A percentile compares a stretch with the other conserved stretches of the same genome.
Evolutionary conservation across 2,888 invertebrate genomes (phyloP).

Genomic region (Aporophyla lueneburgensis): DNA sequence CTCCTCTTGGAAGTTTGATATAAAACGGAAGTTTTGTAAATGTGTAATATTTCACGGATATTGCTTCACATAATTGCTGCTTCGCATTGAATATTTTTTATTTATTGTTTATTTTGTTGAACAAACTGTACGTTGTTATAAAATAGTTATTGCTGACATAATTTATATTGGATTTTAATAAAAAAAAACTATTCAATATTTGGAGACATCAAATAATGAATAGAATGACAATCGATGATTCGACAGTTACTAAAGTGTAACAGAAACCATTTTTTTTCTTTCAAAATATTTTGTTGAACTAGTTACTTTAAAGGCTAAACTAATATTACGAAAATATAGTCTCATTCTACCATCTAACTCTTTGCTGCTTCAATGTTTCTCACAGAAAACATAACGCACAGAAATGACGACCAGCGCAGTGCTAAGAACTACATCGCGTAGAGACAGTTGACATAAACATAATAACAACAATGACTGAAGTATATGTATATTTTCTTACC

Average conservation of each 20-base stretch:
- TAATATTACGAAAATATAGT: not conserved
- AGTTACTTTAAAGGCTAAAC: too few relatives aligned
- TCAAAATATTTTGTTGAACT: too few relatives aligned
- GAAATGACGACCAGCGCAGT: constrained; percentile 93
- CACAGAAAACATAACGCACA: constrained; percentile 93
- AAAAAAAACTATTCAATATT: not conserved
- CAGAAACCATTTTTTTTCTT: too few relatives aligned
- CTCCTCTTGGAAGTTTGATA: not conserved
- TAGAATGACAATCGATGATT: too few relatives aligned
- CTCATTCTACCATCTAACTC: constrained; percentile 88
- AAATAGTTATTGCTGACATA: not conserved
- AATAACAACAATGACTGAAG: not conserved
- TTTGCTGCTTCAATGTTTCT: constrained; percentile 92
- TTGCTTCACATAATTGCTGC: too few relatives aligned
- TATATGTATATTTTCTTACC: constrained; percentile 82
- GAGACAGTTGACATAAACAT: constrained; percentile 91
- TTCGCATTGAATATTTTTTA: too few relatives aligned
- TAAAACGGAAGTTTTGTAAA: constrained; percentile 7
- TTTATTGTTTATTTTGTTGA: not conserved
- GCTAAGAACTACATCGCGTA: constrained; percentile 95
- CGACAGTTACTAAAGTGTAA: too few relatives aligned
- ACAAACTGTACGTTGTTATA: not conserved
- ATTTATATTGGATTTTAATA: not conserved
- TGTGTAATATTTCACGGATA: constrained; percentile 15
- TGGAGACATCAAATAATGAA: not conserved